phyloP scores from a whole-genome alignment of 2,113 vertebrate species.

The Micronisus gabar region DNA sequence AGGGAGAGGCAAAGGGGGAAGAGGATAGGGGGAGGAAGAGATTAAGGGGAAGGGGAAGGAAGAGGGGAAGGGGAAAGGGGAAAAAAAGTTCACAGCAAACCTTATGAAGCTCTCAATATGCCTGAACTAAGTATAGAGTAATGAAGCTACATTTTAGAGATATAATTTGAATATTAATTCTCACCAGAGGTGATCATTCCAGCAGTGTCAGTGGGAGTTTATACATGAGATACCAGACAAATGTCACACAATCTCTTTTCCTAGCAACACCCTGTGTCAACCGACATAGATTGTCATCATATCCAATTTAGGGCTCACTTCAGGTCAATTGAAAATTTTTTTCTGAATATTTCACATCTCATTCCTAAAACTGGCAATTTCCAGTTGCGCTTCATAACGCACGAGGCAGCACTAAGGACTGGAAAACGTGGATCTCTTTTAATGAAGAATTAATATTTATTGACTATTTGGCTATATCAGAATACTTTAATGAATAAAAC shows the following conservation, averaged over 20 bases:
- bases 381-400: not conserved
- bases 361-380: not conserved
- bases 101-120: not conserved
- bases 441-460: constrained; percentile 4
- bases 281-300: not conserved
- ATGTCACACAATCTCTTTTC: not conserved
- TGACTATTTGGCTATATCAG: not conserved
- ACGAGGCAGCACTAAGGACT: not conserved
- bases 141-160: not conserved
- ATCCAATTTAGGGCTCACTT: not conserved
- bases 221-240: not conserved
- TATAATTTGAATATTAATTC: not conserved
- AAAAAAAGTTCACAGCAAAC: not conserved
- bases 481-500: not conserved
- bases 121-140: not conserved
- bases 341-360: not conserved
- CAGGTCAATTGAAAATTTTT: not conserved
- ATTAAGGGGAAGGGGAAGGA: too few relatives aligned
- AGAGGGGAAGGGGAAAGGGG: not conserved
- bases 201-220: not conserved
- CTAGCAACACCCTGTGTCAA: not conserved
- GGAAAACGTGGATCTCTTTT: not conserved
- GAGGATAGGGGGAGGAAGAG: too few relatives aligned
- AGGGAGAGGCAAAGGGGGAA: too few relatives aligned
- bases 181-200: not conserved